A percentile compares a stretch with the other conserved stretches of the same genome.
Conservation (phyloP, 2,888 invertebrate species). For the Patella pellucida region DNA sequence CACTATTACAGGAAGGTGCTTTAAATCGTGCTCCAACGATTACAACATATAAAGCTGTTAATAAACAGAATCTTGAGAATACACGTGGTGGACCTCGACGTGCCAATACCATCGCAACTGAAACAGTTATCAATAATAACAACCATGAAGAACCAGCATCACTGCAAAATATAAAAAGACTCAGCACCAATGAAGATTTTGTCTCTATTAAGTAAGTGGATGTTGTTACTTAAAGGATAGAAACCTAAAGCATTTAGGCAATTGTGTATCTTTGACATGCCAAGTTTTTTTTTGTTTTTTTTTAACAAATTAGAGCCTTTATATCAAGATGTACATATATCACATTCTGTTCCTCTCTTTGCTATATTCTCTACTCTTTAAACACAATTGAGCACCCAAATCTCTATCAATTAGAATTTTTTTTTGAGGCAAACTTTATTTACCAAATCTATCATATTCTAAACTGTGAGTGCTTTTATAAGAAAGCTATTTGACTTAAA, state of each 20-base stretch:
- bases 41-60: constrained; percentile 66
- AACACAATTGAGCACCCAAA: no score
- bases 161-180: constrained; percentile 56
- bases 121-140: not conserved
- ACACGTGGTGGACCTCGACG: constrained; percentile 24
- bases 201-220: constrained; percentile 38
- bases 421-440: no score
- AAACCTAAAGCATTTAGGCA: no score
- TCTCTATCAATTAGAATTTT: no score
- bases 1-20: constrained; percentile 54
- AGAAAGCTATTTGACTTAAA: no score
- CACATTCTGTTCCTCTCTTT: not conserved
- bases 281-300: no score
- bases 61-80: constrained; percentile 14
- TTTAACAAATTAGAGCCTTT: not conserved
- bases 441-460: no score
- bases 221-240: no score
- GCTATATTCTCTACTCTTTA: not conserved
- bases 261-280: no score
- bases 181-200: constrained; percentile 54
- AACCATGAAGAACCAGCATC: constrained; percentile 49
- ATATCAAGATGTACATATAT: not conserved
- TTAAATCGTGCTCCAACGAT: constrained; percentile 62
- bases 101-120: constrained; percentile 18
- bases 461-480: no score